Evolutionary conservation across 2,113 vertebrate genomes (phyloP).

Genomic region (Pelobates fuscus): DNA sequence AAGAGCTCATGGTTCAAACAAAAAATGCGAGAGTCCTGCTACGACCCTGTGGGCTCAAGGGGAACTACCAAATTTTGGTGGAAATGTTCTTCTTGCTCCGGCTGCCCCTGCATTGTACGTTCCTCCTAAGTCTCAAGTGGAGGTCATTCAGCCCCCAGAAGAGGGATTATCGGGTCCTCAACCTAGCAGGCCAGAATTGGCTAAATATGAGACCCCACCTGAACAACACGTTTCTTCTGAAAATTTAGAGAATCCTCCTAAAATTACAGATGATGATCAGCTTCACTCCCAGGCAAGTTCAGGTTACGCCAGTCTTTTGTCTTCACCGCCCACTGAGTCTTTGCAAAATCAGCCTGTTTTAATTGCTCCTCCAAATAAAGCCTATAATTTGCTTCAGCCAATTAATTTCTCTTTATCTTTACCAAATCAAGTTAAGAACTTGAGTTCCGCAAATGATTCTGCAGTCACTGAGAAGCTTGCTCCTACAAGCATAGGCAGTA

Average conservation of each 20-base stretch:
- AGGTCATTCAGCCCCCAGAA: conserved; percentile 87
- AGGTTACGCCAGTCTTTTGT: conserved; percentile 85
- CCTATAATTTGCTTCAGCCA: conserved; percentile 76
- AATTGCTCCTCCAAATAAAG: conserved; percentile 86
- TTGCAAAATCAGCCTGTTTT: conserved; percentile 81
- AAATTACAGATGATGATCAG: conserved; percentile 77
- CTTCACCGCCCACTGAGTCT: conserved; percentile 77
- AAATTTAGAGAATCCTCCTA: conserved; percentile 94
- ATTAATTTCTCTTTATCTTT: conserved; percentile 61
- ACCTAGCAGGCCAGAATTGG: conserved; percentile 52
- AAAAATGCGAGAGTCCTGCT: conserved; percentile 91
- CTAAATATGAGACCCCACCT: conserved; percentile 49
- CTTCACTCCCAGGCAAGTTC: conserved; percentile 78
- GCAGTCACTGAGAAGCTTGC: conserved; percentile 55
- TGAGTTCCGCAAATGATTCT: conserved; percentile 63
- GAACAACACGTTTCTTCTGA: conserved; percentile 73
- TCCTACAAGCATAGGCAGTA: conserved; percentile 34
- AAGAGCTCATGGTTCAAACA: conserved; percentile 73
- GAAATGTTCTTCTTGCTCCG: conserved; percentile 87
- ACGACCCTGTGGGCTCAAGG: conserved; percentile 93
- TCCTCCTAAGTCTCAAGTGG: conserved; percentile 73
- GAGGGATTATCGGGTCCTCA: conserved; percentile 67
- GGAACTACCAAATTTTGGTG: conserved; percentile 80
- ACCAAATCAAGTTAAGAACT: conserved; percentile 65
- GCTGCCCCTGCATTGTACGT: conserved; percentile 84